phyloP scores from a whole-genome alignment of 2,888 invertebrate species.

The Choreutis nemorana region DNA sequence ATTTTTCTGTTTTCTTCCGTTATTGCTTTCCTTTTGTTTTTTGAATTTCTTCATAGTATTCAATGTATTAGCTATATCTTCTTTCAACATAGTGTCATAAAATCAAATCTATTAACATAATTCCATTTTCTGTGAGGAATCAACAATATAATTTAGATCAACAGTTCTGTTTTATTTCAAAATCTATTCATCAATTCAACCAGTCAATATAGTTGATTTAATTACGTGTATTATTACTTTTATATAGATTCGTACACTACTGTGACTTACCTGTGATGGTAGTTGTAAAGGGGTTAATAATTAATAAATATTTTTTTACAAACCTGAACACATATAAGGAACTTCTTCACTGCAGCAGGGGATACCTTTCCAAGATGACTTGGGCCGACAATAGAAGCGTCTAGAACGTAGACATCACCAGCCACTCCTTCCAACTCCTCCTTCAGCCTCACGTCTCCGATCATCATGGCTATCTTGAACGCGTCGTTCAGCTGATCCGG shows the following conservation, averaged over 20 bases:
- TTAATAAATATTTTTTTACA: too few species aligned
- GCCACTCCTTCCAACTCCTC: conserved; percentile 83
- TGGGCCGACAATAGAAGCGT: conserved; percentile 77
- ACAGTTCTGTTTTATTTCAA: neutral
- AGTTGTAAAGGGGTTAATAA: neutral
- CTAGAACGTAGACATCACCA: conserved; percentile 82
- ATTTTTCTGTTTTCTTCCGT: too few species aligned
- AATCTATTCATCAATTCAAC: neutral
- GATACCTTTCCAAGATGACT: conserved; percentile 81
- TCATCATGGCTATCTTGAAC: conserved; percentile 83
- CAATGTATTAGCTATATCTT: too few species aligned
- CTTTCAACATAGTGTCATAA: too few species aligned
- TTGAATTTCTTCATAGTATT: too few species aligned
- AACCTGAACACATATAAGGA: conserved; percentile 79
- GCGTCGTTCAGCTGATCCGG: conserved; percentile 72
- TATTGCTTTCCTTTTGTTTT: too few species aligned
- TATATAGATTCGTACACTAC: neutral
- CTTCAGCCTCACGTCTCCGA: conserved; percentile 80
- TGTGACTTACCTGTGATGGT: too few species aligned
- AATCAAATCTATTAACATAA: too few species aligned
- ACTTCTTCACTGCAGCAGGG: conserved; percentile 79
- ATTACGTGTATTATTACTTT: neutral
- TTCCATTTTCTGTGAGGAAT: too few species aligned
- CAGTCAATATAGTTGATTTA: neutral
- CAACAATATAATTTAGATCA: too few species aligned